Base-by-base conservation (phyloP, 2,888 invertebrate species). In the Temnothorax ravouxi region DNA sequence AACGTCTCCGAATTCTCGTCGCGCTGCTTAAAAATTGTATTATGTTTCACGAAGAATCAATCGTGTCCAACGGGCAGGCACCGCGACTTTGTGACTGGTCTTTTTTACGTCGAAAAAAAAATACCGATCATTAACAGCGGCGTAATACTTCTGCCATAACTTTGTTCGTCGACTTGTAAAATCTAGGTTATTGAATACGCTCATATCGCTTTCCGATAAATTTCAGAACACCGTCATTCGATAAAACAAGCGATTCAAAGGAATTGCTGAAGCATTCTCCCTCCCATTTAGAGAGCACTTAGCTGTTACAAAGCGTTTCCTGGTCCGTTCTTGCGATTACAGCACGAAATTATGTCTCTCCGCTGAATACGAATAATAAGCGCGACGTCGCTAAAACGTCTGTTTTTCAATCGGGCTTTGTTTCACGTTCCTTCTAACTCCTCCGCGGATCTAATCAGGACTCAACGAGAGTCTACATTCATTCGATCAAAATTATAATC, bases 371-470 rank as follows among this genome's bases (percentile, higher is more conserved):
- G 50, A 82, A 85, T 86, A 86, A 88, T 88, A 86, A 86, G 82
- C 76, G 88, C 77, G 62, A 72, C 56, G 52, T 85, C 80, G 61
- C 72, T 76, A 52, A 67, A 80, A 75, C 72, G 83, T 83, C 82
- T 82, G 84, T 88, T 88, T 84, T 84, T 88, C 83, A 64, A 67
- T 56, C 50, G 52, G 56, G 47, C n/a, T 47, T 56, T 50, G 34
- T 34, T n/a, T 52, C 21, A 44, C 59, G 52, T 71, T 29, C 54
- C 52, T n/a, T 54, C 87, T 86, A 83, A 88, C 87, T 88, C 2
- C 18, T 88, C 81, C 87, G 83, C 81, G 83, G 82, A 87, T 88
- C 84, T 87, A 83, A 74, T 83, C 87, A 74, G 85, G 79, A 87
- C 69, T 86, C 77, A 82, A 87, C 81, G 83, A 86, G 80, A 41